Evolutionary conservation across 2,888 invertebrate species (phyloP), one percentile per base, ranked within the genome.

Genomic region (Carterocephalus palaemon): DNA sequence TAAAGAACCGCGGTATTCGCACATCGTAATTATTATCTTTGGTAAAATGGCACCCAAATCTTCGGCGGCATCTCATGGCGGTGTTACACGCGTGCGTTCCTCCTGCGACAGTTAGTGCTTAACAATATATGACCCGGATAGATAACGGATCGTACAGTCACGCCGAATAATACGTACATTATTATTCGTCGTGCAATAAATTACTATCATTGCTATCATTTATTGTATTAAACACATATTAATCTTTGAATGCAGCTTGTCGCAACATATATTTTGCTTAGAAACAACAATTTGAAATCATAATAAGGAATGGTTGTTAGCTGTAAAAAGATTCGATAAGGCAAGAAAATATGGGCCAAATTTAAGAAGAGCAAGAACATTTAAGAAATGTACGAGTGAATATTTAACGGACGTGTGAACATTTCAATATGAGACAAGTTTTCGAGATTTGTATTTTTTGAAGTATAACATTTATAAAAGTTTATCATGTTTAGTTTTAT

Each of bases 1-100:
- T 82, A 77, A 77, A 81, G 81, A 81, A 83, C 83, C 73, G 77
- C 82, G 79, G 76, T 83, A 84, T 86, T 85, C 85, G 83, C 85
- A 86, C 85, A 84, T 86, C 85, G 85, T 84, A 85, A 85, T 86
- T 84, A 85, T 86, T 84, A 85, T 83, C 84, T 71, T 69, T 66
- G 59, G 75, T 76, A 78, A 82, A 84, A 83, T 82, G 79, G 78
- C 79, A 82, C 76, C 79, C 70, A 69, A 82, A 83, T 79, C 78
- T 77, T 65, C 61, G 54, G 57, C 64, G 57, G 67, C 65, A 71
- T 73, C 73, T 73, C 73, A 73, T 70, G 72, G 65, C 54, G 60
- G 62, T 45, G 48, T 48, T 49, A 59, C 59, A 57, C 56, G 59
- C 57, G 53, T 53, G 50, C 47, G 50, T 38, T 31, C 48, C 24